Evolutionary conservation across 37 sponge, comb jelly and placozoan species (phyloP).

Genomic region (Spongilla lacustris): DNA sequence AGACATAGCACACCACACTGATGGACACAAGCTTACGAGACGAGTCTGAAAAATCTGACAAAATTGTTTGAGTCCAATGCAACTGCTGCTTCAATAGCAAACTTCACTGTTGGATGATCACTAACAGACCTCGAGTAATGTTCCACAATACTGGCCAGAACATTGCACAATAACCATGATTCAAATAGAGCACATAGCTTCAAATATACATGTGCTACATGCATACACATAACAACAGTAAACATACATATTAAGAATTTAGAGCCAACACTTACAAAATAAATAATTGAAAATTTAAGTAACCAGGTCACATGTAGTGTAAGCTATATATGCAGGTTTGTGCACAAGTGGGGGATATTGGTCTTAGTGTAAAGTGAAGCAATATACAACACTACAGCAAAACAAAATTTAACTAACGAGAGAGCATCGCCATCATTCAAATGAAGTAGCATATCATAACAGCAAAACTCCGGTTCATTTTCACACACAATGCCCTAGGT

Average conservation of each 20-base stretch:
- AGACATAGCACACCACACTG: background rate
- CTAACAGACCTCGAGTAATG: conserved; percentile 37
- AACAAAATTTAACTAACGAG: conserved; percentile 29
- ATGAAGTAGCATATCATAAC: conserved; percentile 85
- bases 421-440: conserved; percentile 74
- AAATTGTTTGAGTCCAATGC: conserved; percentile 78
- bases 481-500: conserved; percentile 57
- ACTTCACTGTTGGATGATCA: conserved; percentile 30
- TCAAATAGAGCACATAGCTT: no score
- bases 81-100: conserved; percentile 62
- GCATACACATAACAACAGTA: no score
- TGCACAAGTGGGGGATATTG: no score
- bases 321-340: no score
- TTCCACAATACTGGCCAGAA: background rate
- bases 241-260: no score
- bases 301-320: no score
- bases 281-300: no score
- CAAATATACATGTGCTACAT: no score
- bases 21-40: conserved; percentile 45
- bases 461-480: conserved; percentile 85
- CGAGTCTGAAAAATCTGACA: conserved; percentile 84
- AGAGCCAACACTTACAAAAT: no score
- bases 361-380: no score
- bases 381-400: background rate
- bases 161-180: no score